Evolutionary conservation across 2,797 vertebrate genomes (phyloP).

Genomic region (Cetoscarus ocellatus): DNA sequence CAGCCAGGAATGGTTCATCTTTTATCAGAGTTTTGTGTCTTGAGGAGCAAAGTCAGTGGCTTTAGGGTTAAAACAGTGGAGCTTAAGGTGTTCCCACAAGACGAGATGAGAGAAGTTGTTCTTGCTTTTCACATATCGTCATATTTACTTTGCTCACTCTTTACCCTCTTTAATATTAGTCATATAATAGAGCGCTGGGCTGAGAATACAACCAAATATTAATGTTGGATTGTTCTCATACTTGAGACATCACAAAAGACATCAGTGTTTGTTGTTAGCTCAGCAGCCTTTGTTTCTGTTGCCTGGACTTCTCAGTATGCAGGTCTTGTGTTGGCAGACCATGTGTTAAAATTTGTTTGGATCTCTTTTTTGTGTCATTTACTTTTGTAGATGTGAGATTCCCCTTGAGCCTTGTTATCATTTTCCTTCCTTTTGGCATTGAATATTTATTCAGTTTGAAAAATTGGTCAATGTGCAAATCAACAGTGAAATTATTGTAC

Average conservation of each 20-base stretch:
- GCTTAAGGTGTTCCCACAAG: no score
- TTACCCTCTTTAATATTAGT: no score
- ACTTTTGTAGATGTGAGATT: constrained; percentile 7
- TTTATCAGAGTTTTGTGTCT: constrained; percentile 16
- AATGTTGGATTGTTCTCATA: no score
- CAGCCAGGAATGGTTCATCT: constrained; percentile 8
- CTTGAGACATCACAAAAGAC: no score
- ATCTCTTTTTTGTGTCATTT: background rate
- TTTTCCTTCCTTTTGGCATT: background rate
- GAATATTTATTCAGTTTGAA: constrained; percentile 19
- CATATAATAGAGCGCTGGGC: no score
- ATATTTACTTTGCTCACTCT: no score
- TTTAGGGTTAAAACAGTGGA: background rate
- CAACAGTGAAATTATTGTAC: background rate
- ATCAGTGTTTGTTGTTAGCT: no score
- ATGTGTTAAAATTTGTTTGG: background rate
- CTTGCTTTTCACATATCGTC: no score
- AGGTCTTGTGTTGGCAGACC: background rate
- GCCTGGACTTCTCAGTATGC: background rate
- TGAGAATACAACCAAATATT: no score
- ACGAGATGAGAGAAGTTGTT: no score
- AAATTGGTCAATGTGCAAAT: constrained; percentile 5
- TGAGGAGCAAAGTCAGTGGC: constrained; percentile 17
- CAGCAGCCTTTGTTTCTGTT: background rate
- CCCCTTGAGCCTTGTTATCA: background rate